A percentile compares a stretch with the other conserved stretches of the same genome.
Evolutionary conservation across 2,797 vertebrate species (phyloP).

Genomic region (Synanceia verrucosa): DNA sequence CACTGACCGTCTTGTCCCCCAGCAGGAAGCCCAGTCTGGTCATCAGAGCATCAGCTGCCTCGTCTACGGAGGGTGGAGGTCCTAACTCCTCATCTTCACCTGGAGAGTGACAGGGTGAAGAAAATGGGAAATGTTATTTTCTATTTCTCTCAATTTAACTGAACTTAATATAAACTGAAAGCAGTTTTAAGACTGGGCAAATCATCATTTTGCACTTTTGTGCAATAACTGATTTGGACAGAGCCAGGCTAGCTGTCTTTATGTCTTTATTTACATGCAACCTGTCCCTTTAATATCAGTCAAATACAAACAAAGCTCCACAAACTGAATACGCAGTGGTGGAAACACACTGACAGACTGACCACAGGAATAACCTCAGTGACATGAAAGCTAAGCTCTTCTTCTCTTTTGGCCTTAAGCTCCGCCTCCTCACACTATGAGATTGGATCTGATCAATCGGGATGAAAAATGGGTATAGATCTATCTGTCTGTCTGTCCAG

Average conservation of each 20-base stretch:
- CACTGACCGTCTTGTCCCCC: slow-evolving; percentile 89
- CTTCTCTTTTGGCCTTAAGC: background rate
- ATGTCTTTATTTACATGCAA: too few relatives aligned
- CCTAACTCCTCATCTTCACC: slow-evolving; percentile 91
- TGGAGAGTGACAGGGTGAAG: slow-evolving; percentile 45
- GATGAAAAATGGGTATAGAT: background rate
- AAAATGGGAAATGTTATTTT: background rate
- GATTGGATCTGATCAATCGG: background rate
- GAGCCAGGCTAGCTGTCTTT: background rate
- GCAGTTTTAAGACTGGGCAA: background rate
- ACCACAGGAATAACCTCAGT: background rate
- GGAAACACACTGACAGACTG: background rate
- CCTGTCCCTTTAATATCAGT: background rate
- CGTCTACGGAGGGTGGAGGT: slow-evolving; percentile 94
- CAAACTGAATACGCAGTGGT: background rate
- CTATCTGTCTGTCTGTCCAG: too few relatives aligned
- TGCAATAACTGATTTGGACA: background rate
- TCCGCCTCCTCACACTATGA: background rate
- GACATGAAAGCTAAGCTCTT: background rate
- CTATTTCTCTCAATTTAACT: too few relatives aligned
- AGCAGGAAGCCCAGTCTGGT: slow-evolving; percentile 95
- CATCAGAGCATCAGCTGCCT: slow-evolving; percentile 97
- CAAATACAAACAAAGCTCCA: background rate
- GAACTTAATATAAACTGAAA: too few relatives aligned
- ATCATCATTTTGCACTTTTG: background rate